Conservation (phyloP, 2,113 vertebrate genomes). For the Zonotrichia leucophrys region DNA sequence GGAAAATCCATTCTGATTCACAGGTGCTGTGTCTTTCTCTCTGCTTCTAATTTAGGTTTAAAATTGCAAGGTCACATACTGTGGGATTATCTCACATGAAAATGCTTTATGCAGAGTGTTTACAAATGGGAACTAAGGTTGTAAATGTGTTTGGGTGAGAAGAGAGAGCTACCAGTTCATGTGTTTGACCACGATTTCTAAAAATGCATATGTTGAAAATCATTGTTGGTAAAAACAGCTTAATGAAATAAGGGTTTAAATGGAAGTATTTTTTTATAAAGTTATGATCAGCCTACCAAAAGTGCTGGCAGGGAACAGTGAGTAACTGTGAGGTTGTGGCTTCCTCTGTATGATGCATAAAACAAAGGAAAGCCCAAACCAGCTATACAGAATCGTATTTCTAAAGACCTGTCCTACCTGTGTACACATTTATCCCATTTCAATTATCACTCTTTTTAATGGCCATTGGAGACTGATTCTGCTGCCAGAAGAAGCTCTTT, state of each 20-base stretch:
- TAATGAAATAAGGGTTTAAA: neutral
- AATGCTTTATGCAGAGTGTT: neutral
- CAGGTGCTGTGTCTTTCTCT: neutral
- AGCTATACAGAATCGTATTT: neutral
- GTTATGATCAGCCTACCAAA: neutral
- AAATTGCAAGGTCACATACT: neutral
- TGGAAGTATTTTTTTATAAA: neutral
- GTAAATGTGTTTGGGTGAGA: neutral
- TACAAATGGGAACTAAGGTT: neutral
- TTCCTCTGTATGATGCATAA: neutral
- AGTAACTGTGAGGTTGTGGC: neutral
- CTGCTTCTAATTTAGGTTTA: constrained; percentile 23
- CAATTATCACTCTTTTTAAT: neutral
- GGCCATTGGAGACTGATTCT: neutral
- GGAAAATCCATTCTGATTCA: constrained; percentile 4
- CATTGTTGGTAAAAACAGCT: neutral
- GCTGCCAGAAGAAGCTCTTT: neutral
- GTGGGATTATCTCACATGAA: neutral
- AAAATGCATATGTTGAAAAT: neutral
- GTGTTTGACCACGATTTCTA: neutral
- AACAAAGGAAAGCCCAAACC: neutral
- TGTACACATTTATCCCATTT: neutral
- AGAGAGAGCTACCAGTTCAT: neutral
- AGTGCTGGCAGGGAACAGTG: neutral
- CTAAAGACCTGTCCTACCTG: neutral